Evolutionary conservation across 2,888 invertebrate genomes (phyloP).

Genomic region (Andricus quercusramuli): DNA sequence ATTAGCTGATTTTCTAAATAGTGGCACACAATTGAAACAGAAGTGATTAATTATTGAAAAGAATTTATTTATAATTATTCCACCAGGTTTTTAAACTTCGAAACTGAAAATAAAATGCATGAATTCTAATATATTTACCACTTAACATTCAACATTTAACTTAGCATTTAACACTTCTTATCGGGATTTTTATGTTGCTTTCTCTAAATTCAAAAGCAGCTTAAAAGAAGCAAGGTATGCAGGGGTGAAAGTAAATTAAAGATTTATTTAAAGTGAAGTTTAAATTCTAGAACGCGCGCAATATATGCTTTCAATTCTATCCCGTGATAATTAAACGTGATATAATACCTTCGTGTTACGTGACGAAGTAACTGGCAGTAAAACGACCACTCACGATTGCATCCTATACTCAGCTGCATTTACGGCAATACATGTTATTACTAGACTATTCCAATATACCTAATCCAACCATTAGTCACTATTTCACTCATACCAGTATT

Average conservation of each 20-base stretch:
- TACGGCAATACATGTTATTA: conserved; percentile 31
- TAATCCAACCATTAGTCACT: conserved; percentile 27
- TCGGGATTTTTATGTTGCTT: not conserved
- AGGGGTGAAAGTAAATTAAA: conserved; percentile 9
- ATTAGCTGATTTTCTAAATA: too few species aligned
- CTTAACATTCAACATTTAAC: not conserved
- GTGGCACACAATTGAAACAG: too few species aligned
- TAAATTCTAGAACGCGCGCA: conserved; percentile 8
- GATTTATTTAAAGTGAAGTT: conserved; percentile 21
- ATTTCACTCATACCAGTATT: not conserved
- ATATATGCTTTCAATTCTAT: conserved; percentile 37
- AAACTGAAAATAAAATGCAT: not conserved
- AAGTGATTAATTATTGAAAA: too few species aligned
- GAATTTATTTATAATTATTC: too few species aligned
- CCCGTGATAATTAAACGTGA: conserved; percentile 34
- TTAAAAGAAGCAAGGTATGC: not conserved
- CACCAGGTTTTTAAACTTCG: not conserved
- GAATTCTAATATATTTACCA: not conserved
- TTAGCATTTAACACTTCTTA: not conserved
- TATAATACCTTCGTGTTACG: conserved; percentile 39
- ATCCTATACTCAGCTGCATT: conserved; percentile 26
- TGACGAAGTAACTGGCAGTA: conserved; percentile 32
- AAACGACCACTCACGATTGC: conserved; percentile 34
- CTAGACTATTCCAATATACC: conserved; percentile 30
- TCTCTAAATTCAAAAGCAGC: not conserved